Evolutionary conservation across 2,888 invertebrate species (phyloP).

Genomic region (Netelia fuscicornis): DNA sequence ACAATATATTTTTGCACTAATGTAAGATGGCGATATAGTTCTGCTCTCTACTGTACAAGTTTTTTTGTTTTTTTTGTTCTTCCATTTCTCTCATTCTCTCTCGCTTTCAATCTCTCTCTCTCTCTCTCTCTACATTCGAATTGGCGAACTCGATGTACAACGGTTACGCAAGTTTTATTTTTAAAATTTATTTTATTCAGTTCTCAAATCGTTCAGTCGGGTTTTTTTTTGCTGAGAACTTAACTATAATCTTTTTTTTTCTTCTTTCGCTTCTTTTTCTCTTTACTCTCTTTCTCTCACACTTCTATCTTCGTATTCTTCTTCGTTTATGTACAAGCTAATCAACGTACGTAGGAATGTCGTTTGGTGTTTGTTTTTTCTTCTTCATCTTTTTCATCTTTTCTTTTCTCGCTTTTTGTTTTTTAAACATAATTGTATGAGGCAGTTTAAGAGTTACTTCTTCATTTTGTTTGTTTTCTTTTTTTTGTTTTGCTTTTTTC

Average conservation of each 20-base stretch:
- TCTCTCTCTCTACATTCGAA: slow-evolving; percentile 26
- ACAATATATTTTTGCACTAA: slow-evolving; percentile 50
- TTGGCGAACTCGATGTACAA: slow-evolving; percentile 23
- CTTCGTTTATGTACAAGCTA: slow-evolving; percentile 60
- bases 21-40: slow-evolving; percentile 53
- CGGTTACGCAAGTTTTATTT: slow-evolving; percentile 49
- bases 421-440: slow-evolving; percentile 62
- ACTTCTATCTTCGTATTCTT: slow-evolving; percentile 4
- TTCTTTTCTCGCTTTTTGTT: background rate
- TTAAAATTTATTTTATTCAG: slow-evolving; percentile 29
- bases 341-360: slow-evolving; percentile 68
- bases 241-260: slow-evolving; percentile 35
- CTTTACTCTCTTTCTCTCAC: slow-evolving; percentile 6
- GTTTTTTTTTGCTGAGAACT: slow-evolving; percentile 29
- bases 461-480: background rate
- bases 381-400: slow-evolving; percentile 22
- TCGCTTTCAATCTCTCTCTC: background rate
- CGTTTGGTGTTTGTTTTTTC: slow-evolving; percentile 59
- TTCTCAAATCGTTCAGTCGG: slow-evolving; percentile 62
- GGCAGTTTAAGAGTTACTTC: slow-evolving; percentile 67
- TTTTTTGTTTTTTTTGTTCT: slow-evolving; percentile 27
- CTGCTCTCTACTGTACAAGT: slow-evolving; percentile 57
- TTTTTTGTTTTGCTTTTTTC: slow-evolving; percentile 25
- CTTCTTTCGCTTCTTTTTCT: background rate
- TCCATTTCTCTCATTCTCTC: slow-evolving; percentile 7